phyloP scores from a whole-genome alignment of 2,113 vertebrate species.

The Cairina moschata region DNA sequence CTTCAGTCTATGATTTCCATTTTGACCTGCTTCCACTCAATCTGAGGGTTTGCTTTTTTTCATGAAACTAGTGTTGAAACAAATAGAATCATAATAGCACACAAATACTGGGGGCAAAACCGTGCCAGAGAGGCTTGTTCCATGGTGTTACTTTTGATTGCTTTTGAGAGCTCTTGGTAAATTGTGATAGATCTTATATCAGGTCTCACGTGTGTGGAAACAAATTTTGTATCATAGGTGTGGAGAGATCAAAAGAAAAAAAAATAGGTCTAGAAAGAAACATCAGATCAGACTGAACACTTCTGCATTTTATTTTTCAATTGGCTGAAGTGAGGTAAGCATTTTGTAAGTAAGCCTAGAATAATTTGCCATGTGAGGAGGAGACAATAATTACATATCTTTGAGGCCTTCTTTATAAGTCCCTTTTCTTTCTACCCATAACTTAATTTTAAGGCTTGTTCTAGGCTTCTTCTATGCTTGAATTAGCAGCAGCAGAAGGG shows the following conservation, averaged over 20 bases:
- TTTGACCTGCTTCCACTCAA: not conserved
- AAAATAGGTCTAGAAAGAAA: not conserved
- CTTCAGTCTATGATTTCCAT: not conserved
- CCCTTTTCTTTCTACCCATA: not conserved
- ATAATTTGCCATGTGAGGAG: not conserved
- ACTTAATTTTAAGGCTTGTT: not conserved
- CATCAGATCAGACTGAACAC: not conserved
- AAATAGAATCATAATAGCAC: not conserved
- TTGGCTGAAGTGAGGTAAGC: not conserved
- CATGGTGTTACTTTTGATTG: not conserved
- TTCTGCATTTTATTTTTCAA: not conserved
- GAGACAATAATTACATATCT: not conserved
- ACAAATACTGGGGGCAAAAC: not conserved
- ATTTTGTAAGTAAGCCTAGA: not conserved
- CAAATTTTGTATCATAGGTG: not conserved
- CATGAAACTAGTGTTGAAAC: not conserved
- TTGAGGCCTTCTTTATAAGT: not conserved
- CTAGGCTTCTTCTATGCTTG: not conserved
- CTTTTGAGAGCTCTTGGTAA: not conserved
- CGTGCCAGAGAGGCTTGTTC: not conserved
- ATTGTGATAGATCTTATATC: not conserved
- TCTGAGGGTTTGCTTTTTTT: not conserved
- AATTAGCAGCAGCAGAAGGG: not conserved
- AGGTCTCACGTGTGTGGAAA: not conserved
- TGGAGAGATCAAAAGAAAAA: not conserved